Evolutionary conservation across 2,113 vertebrate species (phyloP).

Genomic region (Elephas maximus): DNA sequence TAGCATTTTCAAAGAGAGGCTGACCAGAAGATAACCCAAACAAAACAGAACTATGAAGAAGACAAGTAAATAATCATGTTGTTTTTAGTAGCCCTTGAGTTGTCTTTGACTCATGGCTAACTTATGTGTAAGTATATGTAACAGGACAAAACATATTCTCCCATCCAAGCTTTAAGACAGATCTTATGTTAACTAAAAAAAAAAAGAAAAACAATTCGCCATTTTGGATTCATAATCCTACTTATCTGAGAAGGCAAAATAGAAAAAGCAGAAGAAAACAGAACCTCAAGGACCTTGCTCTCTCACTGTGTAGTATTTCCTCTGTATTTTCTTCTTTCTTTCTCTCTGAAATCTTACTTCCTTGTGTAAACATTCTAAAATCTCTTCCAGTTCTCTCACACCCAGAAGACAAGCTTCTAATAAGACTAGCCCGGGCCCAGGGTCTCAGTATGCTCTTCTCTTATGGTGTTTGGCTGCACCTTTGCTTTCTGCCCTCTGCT

Average conservation of each 20-base stretch:
- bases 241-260: conserved; percentile 13
- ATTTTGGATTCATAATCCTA: conserved; percentile 31
- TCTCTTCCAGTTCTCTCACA: not conserved
- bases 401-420: not conserved
- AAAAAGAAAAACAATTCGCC: conserved; percentile 46
- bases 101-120: too few relatives aligned
- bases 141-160: not conserved
- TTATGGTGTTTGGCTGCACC: not conserved
- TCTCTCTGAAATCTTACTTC: conserved; percentile 20
- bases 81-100: too few relatives aligned
- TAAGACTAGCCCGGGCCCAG: not conserved
- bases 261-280: not conserved
- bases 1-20: not conserved
- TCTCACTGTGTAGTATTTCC: not conserved
- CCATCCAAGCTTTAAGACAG: conserved; percentile 9
- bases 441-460: not conserved
- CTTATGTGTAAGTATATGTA: not conserved
- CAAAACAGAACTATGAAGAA: not conserved
- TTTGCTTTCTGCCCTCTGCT: not conserved
- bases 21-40: not conserved
- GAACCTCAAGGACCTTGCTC: not conserved
- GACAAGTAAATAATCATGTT: not conserved
- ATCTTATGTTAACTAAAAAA: not conserved
- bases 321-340: not conserved
- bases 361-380: not conserved